Percentiles rank a stretch among this genome's conserved stretches.
Conservation (phyloP, 1,140 invertebrate species). For the Bathynomus jamesi region DNA sequence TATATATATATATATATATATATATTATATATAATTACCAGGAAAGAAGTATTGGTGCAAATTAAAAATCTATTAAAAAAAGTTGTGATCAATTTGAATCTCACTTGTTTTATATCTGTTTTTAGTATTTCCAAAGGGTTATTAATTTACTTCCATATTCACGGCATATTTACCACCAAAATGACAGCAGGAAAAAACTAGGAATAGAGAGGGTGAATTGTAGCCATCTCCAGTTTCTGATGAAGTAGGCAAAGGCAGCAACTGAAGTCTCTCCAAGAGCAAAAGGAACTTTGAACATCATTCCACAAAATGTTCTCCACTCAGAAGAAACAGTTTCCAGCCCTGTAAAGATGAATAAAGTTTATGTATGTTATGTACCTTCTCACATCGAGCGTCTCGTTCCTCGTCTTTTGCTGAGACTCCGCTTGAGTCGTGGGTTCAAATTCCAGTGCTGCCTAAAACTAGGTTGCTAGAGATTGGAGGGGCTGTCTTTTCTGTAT, state of each 20-base stretch:
- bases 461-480: too few relatives aligned
- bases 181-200: not conserved
- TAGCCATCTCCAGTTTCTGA: not conserved
- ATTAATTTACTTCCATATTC: too few relatives aligned
- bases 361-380: not conserved
- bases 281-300: not conserved
- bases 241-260: not conserved
- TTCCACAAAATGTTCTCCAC: not conserved
- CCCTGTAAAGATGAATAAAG: not conserved
- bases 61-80: too few relatives aligned
- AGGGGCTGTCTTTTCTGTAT: too few relatives aligned
- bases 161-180: slow-evolving; percentile 9
- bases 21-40: too few relatives aligned
- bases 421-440: too few relatives aligned
- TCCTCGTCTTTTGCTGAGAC: not conserved
- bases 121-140: too few relatives aligned
- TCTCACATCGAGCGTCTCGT: not conserved
- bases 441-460: not conserved
- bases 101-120: too few relatives aligned
- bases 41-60: too few relatives aligned
- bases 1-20: too few relatives aligned
- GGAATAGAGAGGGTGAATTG: not conserved
- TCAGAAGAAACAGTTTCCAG: not conserved
- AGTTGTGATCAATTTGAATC: too few relatives aligned
- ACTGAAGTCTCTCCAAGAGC: not conserved